Evolutionary conservation across 2,113 vertebrate genomes (phyloP).

Genomic region (Neodon shergylaensis): DNA sequence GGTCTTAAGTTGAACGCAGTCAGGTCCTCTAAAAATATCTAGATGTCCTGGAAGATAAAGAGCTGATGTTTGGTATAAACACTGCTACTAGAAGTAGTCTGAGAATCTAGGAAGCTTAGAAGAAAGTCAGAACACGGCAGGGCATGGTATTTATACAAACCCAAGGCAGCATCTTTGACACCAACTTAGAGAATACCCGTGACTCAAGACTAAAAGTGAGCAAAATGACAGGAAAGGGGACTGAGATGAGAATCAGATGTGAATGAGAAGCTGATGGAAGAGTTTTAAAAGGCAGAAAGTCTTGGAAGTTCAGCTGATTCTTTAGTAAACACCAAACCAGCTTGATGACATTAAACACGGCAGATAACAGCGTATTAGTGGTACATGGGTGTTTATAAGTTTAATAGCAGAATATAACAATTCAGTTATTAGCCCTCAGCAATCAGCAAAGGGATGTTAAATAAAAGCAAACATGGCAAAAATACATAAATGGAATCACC

Average conservation of each 20-base stretch:
- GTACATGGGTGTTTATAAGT: neutral
- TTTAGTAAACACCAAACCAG: slow-evolving; percentile 47
- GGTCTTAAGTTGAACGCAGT: neutral
- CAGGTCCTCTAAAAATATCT: neutral
- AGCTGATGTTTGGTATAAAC: neutral
- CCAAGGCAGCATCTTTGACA: neutral
- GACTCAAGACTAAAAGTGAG: neutral
- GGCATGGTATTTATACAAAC: neutral
- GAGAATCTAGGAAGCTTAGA: slow-evolving; percentile 1
- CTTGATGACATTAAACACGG: neutral
- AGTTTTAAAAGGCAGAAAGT: slow-evolving; percentile 32
- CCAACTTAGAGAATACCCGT: neutral
- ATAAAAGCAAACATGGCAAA: slow-evolving; percentile 17
- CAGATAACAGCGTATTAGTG: neutral
- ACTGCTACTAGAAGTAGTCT: slow-evolving; percentile 1
- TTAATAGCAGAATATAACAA: neutral
- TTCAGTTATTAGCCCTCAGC: slow-evolving; percentile 7
- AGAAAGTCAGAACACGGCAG: neutral
- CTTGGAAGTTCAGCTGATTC: neutral
- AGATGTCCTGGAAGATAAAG: slow-evolving; percentile 6
- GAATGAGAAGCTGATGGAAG: neutral
- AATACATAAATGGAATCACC: neutral
- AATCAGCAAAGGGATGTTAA: slow-evolving; percentile 32
- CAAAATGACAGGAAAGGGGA: neutral
- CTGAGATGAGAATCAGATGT: neutral